Evolutionary conservation across 2,888 invertebrate genomes (phyloP).

Genomic region (Drosophila ezoana): DNA sequence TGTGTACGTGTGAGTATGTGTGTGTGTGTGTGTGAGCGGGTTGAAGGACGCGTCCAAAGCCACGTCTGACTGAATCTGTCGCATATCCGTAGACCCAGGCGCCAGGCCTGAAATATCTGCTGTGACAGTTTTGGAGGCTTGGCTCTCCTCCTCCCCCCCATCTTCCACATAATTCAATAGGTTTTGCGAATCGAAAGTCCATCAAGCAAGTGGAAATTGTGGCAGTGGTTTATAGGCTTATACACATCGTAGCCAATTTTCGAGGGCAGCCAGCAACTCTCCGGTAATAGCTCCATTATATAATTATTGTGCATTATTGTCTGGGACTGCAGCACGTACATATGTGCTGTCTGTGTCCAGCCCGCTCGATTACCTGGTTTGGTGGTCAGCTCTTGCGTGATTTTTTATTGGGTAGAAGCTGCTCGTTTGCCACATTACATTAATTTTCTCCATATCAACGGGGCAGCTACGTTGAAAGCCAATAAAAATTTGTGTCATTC

Average conservation of each 20-base stretch:
- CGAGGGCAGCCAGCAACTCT: constrained; percentile 31
- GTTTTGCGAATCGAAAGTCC: constrained; percentile 62
- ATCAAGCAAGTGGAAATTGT: constrained; percentile 66
- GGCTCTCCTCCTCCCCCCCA: not conserved
- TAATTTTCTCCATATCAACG: constrained; percentile 53
- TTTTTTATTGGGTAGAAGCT: constrained; percentile 40
- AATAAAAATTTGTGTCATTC: constrained; percentile 80
- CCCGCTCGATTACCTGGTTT: constrained; percentile 23
- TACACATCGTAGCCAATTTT: constrained; percentile 61
- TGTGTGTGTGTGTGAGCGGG: constrained; percentile 32
- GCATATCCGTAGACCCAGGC: constrained; percentile 22
- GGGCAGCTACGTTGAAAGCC: constrained; percentile 63
- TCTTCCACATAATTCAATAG: constrained; percentile 49
- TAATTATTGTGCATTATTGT: constrained; percentile 77
- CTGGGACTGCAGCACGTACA: constrained; percentile 41
- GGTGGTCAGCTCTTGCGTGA: constrained; percentile 38
- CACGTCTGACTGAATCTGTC: constrained; percentile 62
- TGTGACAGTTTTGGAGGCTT: constrained; percentile 62
- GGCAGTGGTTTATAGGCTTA: constrained; percentile 61
- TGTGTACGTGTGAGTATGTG: constrained; percentile 7
- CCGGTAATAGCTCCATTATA: constrained; percentile 74
- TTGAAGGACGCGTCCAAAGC: constrained; percentile 49
- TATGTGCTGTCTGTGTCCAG: not conserved
- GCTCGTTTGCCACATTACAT: constrained; percentile 59
- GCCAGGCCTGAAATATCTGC: constrained; percentile 44